Evolutionary conservation across 2,888 invertebrate species (phyloP).

Genomic region (Pandemis cinnamomeana): DNA sequence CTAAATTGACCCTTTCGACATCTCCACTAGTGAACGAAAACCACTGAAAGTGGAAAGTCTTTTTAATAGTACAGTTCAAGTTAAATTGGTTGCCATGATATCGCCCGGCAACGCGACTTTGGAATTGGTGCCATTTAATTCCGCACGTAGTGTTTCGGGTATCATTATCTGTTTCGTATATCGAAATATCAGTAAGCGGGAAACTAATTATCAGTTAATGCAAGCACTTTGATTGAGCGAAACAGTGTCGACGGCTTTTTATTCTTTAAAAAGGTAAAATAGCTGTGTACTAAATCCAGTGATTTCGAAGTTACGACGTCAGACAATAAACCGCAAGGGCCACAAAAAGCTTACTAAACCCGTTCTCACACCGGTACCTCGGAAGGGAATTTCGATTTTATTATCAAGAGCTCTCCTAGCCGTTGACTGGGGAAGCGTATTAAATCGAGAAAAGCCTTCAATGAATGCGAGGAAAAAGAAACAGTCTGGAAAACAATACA

Average conservation of each 20-base stretch:
- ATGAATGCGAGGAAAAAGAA: slow-evolving; percentile 39
- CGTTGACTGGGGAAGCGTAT: slow-evolving; percentile 18
- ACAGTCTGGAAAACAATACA: slow-evolving; percentile 46
- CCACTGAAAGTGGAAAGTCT: slow-evolving; percentile 39
- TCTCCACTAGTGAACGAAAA: slow-evolving; percentile 46
- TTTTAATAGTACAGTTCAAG: slow-evolving; percentile 52
- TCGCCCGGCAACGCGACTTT: slow-evolving; percentile 39
- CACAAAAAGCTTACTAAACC: slow-evolving; percentile 9
- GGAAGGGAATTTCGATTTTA: slow-evolving; percentile 33
- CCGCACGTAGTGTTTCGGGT: slow-evolving; percentile 61
- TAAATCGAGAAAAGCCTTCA: slow-evolving; percentile 42
- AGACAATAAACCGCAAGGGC: slow-evolving; percentile 23
- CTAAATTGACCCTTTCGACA: slow-evolving; percentile 62
- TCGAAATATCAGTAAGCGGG: slow-evolving; percentile 28
- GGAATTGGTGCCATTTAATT: slow-evolving; percentile 53
- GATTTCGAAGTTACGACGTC: slow-evolving; percentile 29
- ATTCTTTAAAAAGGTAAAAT: background rate
- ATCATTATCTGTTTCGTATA: slow-evolving; percentile 51
- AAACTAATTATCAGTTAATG: slow-evolving; percentile 30
- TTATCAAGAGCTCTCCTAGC: slow-evolving; percentile 28
- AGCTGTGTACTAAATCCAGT: slow-evolving; percentile 22
- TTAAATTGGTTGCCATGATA: slow-evolving; percentile 51
- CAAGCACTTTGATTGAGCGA: slow-evolving; percentile 6
- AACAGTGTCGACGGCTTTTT: background rate
- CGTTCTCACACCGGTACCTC: slow-evolving; percentile 19